Base-by-base conservation (phyloP, 2,888 invertebrate genomes). In the Agrochola lota region DNA sequence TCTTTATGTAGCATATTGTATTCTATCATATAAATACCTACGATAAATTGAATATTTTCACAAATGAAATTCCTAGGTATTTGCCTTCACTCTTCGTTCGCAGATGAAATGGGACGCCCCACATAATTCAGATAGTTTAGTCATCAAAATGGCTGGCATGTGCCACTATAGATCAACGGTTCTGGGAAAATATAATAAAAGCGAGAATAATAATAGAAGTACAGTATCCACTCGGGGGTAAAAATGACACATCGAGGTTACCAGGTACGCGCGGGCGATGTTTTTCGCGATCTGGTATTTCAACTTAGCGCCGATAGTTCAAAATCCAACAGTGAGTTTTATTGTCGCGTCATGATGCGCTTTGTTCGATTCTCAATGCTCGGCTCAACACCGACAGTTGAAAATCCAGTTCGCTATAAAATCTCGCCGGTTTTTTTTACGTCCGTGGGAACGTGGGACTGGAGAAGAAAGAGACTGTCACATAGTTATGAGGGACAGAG, bases 111-210 rank as follows among this genome's bases (percentile, higher is more conserved):
- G 30, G 46, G 60, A 60, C 15, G 75, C 46, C 35, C 55, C 20
- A 67, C 26, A 74, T 74, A 59, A 30, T 67, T 62, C 66, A 55
- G 60, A 75, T 67, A 75, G 76, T 79, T 81, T 4, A 55, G 9
- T 67, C 20, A 67, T 81, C 82, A 79, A 75, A 81, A 57, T 49
- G 67, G 55, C 43, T 55, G 75, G 43, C 76, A 55, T 75, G 30
- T 81, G 40, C 55, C 60, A 49, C 11, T 60, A 52, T 9, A 49
- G n/a, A 43, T 43, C 46, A 26, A 40, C 59, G 43, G 26, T 60
- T 60, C 57, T 59, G 12, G 23, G 17, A 66, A 74, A 78, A 59
- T 43, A 23, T 43, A 12, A 52, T 67, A 59, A 55, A 12, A 35
- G 35, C 15, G 26, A 52, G 26, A 66, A 17, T 23, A 46, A n/a